Percentiles rank a stretch among this genome's conserved stretches.
These are phyloP conservation scores for Aphis gossypii DNA, from an alignment of 1,140 invertebrate genomes.

Conservation along the genomic window DNA sequence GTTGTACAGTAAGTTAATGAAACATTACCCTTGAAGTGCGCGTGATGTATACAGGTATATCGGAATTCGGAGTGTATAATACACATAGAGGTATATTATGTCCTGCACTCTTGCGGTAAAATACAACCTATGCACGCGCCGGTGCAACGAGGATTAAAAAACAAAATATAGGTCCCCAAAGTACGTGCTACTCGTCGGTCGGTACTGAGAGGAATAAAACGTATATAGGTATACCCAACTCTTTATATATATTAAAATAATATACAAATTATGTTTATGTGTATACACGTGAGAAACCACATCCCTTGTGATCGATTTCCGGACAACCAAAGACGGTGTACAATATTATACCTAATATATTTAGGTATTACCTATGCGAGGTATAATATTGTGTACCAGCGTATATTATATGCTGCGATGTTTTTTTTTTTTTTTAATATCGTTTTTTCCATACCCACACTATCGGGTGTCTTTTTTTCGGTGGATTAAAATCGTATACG, in stretches of 20 bases:
- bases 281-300: not conserved
- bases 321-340: not conserved
- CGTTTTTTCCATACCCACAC: not conserved
- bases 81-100: not conserved
- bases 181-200: not conserved
- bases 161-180: not conserved
- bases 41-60: no score
- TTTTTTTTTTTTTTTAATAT: not conserved
- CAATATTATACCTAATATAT: not conserved
- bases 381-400: no score
- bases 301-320: slow-evolving; percentile 17
- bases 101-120: not conserved
- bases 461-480: not conserved
- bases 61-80: not conserved
- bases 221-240: not conserved
- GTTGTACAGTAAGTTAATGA: not conserved
- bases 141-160: not conserved
- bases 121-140: not conserved
- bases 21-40: not conserved
- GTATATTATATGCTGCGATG: not conserved
- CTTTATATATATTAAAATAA: not conserved
- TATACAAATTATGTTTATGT: not conserved
- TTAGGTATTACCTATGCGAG: not conserved
- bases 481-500: not conserved
- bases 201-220: not conserved